A percentile compares a stretch with the other conserved stretches of the same genome.
phyloP scores from a whole-genome alignment of 2,113 vertebrate species.

The Pachypanchax playfairii region DNA sequence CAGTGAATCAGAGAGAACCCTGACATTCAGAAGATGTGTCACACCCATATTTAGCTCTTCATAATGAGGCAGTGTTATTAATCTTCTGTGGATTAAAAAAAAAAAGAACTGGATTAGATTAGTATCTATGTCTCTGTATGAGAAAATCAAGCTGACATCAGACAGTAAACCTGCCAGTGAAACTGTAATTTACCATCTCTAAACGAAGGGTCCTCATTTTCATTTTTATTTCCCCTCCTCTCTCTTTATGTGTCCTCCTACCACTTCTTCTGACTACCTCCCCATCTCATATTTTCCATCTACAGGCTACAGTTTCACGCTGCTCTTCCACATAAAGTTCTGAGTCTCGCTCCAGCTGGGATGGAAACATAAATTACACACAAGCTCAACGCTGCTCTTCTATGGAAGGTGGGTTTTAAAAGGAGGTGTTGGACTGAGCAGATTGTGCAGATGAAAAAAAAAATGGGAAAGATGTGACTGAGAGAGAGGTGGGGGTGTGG shows the following conservation, averaged over 20 bases:
- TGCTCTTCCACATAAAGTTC: constrained; percentile 10
- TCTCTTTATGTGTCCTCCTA: constrained; percentile 12
- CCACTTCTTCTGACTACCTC: constrained; percentile 7
- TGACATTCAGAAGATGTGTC: constrained; percentile 38
- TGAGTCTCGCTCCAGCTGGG: constrained; percentile 7
- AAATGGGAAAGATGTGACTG: constrained; percentile 7
- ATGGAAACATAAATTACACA: constrained; percentile 28
- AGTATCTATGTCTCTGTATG: constrained; percentile 8
- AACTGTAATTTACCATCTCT: constrained; percentile 23
- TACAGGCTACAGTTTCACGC: constrained; percentile 28
- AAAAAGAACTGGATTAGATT: no score
- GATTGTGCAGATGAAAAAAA: constrained; percentile 46
- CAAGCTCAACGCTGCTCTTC: constrained; percentile 45
- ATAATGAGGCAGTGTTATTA: constrained; percentile 58
- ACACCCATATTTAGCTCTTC: constrained; percentile 57
- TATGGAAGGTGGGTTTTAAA: constrained; percentile 1
- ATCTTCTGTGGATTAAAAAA: constrained; percentile 12
- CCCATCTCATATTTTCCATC: constrained; percentile 56
- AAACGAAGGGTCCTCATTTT: constrained; percentile 20
- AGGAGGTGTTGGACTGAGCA: constrained; percentile 3
- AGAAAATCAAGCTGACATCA: constrained; percentile 22
- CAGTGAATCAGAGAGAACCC: constrained; percentile 20
- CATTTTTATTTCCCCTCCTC: neutral
- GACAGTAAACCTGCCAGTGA: neutral
- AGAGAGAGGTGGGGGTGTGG: neutral